Evolutionary conservation across 1,140 invertebrate species (phyloP).

Genomic region (Pseudomyrmex gracilis): DNA sequence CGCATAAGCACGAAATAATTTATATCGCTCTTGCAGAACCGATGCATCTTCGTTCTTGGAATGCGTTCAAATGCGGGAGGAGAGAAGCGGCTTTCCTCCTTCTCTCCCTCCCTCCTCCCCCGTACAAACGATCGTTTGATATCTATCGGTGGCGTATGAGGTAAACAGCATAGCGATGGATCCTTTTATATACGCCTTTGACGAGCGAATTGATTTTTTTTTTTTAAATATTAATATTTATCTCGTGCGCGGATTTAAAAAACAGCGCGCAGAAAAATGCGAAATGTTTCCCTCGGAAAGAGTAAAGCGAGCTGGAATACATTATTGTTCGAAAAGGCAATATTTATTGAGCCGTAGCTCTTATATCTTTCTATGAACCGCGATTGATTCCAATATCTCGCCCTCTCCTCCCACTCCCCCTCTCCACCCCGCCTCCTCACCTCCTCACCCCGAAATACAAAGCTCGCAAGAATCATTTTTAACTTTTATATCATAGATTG

Average conservation of each 20-base stretch:
- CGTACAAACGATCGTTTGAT: slow-evolving; percentile 57
- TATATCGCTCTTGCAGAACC: slow-evolving; percentile 54
- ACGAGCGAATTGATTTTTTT: slow-evolving; percentile 52
- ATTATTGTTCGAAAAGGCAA: slow-evolving; percentile 54
- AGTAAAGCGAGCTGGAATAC: slow-evolving; percentile 50
- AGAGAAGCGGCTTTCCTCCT: slow-evolving; percentile 42
- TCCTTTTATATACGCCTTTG: slow-evolving; percentile 38
- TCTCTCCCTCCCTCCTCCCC: too few relatives aligned
- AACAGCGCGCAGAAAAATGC: slow-evolving; percentile 24
- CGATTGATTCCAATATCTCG: slow-evolving; percentile 9
- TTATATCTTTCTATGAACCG: slow-evolving; percentile 43
- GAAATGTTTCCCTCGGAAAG: slow-evolving; percentile 44
- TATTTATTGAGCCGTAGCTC: slow-evolving; percentile 54
- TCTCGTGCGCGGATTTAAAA: slow-evolving; percentile 47
- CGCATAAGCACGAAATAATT: slow-evolving; percentile 54
- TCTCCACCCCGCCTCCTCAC: too few relatives aligned
- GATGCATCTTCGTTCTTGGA: slow-evolving; percentile 62
- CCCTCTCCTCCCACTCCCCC: too few relatives aligned
- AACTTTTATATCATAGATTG: slow-evolving; percentile 18
- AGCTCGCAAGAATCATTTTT: slow-evolving; percentile 17
- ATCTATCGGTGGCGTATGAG: slow-evolving; percentile 57
- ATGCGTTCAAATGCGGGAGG: slow-evolving; percentile 55
- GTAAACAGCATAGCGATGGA: slow-evolving; percentile 56
- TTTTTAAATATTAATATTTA: slow-evolving; percentile 60
- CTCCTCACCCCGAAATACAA: slow-evolving; percentile 11